phyloP scores from a whole-genome alignment of 2,888 invertebrate genomes.

The Elgonia sp. region DNA sequence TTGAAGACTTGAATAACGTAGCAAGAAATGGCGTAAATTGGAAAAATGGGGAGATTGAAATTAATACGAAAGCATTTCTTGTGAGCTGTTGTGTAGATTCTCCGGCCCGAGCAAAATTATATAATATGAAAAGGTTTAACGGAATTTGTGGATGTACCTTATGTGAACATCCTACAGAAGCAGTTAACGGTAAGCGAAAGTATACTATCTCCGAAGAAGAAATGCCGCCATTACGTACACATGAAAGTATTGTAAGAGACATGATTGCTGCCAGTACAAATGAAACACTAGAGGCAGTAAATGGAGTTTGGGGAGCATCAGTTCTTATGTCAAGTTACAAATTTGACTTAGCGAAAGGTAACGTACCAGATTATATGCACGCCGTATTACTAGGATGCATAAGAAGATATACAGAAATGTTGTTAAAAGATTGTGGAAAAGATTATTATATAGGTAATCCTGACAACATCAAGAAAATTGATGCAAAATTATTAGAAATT shows the following conservation, averaged over 20 bases:
- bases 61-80: not conserved
- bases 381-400: slow-evolving; percentile 65
- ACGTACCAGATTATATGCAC: slow-evolving; percentile 75
- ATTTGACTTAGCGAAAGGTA: slow-evolving; percentile 69
- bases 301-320: slow-evolving; percentile 57
- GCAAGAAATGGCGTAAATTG: slow-evolving; percentile 45
- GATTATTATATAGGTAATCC: not conserved
- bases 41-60: slow-evolving; percentile 1
- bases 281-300: not conserved
- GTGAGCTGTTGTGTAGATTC: slow-evolving; percentile 57
- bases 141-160: slow-evolving; percentile 69
- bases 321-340: slow-evolving; percentile 55
- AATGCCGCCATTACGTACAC: slow-evolving; percentile 34
- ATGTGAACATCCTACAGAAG: slow-evolving; percentile 55
- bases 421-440: slow-evolving; percentile 26
- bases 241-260: slow-evolving; percentile 2
- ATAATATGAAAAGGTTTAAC: slow-evolving; percentile 72
- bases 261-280: slow-evolving; percentile 1
- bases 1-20: slow-evolving; percentile 69
- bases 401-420: slow-evolving; percentile 43
- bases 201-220: slow-evolving; percentile 33
- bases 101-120: slow-evolving; percentile 29
- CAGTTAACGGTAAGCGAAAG: slow-evolving; percentile 19
- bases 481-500: not conserved
- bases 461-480: not conserved